phyloP scores from a whole-genome alignment of 2,113 vertebrate species.

The Vidua chalybeata region DNA sequence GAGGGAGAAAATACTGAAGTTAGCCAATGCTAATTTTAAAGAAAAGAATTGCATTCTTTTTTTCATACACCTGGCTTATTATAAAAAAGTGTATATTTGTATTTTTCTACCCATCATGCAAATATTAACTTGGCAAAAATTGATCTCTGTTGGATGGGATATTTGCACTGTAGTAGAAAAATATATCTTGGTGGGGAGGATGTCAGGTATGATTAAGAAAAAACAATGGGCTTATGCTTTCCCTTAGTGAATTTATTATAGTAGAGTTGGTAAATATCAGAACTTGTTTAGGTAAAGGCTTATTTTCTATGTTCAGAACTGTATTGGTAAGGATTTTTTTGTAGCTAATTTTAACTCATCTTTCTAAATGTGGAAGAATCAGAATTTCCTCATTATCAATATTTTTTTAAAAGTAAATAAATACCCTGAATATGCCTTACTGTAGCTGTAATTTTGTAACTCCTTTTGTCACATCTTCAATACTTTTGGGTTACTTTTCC shows the following conservation, averaged over 20 bases:
- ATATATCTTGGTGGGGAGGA: neutral
- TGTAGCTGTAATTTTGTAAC: neutral
- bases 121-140: neutral
- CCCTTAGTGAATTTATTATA: neutral
- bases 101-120: neutral
- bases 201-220: neutral
- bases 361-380: neutral
- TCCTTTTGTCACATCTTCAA: neutral
- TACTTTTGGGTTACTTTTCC: fast-evolving
- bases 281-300: neutral
- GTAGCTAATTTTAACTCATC: neutral
- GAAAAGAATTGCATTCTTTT: neutral
- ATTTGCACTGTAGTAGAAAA: neutral
- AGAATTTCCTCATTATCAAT: neutral
- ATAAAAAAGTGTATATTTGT: neutral
- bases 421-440: neutral
- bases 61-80: neutral
- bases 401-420: neutral
- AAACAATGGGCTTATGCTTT: neutral
- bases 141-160: neutral
- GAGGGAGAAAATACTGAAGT: neutral
- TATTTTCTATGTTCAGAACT: neutral
- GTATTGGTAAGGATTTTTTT: neutral
- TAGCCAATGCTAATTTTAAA: neutral
- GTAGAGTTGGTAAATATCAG: neutral